Conservation (phyloP, 2,113 vertebrate species). For the Hipposideros armiger region DNA sequence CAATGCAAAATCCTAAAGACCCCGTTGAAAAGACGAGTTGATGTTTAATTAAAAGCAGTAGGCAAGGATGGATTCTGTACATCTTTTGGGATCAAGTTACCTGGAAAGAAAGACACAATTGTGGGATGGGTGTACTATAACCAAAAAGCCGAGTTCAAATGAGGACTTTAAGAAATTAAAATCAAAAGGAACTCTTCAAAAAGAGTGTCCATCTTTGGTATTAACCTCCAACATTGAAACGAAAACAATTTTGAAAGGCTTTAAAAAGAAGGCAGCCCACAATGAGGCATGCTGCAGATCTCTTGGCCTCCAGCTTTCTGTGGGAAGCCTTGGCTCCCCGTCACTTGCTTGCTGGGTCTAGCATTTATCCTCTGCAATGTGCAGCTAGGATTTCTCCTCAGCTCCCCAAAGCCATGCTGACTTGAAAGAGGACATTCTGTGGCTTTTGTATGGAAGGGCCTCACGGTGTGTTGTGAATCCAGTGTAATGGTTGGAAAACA, state of each 20-base stretch:
- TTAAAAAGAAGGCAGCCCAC: slow-evolving; percentile 18
- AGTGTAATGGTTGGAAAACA: not conserved
- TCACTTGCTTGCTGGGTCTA: not conserved
- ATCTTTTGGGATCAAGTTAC: slow-evolving; percentile 81
- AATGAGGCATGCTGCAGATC: slow-evolving; percentile 46
- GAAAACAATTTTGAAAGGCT: slow-evolving; percentile 75
- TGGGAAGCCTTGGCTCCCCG: slow-evolving; percentile 44
- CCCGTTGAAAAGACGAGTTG: slow-evolving; percentile 63
- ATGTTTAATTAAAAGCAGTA: slow-evolving; percentile 84
- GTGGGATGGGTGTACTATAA: slow-evolving; percentile 78
- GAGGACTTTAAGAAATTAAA: slow-evolving; percentile 81
- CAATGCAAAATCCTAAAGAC: slow-evolving; percentile 69
- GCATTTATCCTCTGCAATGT: not conserved
- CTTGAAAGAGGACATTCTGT: not conserved
- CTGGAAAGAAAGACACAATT: slow-evolving; percentile 77
- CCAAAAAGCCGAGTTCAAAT: slow-evolving; percentile 78
- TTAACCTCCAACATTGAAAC: slow-evolving; percentile 78
- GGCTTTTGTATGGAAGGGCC: not conserved
- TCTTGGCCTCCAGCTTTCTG: slow-evolving; percentile 58
- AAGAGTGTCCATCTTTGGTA: slow-evolving; percentile 76
- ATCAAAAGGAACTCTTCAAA: slow-evolving; percentile 81
- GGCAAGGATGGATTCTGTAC: slow-evolving; percentile 67
- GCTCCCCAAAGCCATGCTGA: not conserved
- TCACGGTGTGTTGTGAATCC: not conserved
- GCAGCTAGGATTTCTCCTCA: slow-evolving; percentile 29